Conservation (phyloP, 2,797 vertebrate genomes). For the Darevskia mixta region DNA sequence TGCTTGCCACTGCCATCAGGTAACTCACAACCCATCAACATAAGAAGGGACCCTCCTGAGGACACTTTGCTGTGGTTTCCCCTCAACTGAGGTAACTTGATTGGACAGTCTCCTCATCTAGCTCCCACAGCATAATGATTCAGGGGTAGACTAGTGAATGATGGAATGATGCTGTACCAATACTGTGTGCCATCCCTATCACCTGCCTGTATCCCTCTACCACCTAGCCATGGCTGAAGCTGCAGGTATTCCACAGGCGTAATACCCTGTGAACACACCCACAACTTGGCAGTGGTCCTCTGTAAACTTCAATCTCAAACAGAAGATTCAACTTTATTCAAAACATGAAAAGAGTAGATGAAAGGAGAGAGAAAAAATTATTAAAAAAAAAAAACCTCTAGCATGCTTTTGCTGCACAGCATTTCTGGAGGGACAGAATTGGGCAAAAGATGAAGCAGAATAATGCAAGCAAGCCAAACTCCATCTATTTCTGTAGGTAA, state of each 20-base stretch:
- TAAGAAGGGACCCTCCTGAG: not conserved
- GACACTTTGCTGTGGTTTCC: not conserved
- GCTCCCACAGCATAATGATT: not conserved
- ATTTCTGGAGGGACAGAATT: not conserved
- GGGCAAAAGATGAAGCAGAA: constrained; percentile 29
- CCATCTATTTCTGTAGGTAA: constrained; percentile 20
- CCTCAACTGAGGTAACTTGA: too few species aligned
- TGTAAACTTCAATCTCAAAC: not conserved
- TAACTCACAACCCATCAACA: not conserved
- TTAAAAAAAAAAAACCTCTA: not conserved
- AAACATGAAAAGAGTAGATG: not conserved
- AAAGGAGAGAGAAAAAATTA: not conserved
- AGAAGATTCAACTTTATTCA: not conserved
- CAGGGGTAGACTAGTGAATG: too few species aligned
- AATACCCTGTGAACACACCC: not conserved
- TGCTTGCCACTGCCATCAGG: not conserved
- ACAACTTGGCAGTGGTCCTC: not conserved
- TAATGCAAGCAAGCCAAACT: constrained; percentile 20
- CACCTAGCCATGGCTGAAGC: not conserved
- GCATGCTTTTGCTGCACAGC: not conserved
- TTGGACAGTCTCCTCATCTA: not conserved
- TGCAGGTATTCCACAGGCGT: not conserved
- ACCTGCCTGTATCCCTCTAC: not conserved
- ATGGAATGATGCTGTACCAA: not conserved
- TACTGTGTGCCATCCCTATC: not conserved